phyloP scores from a whole-genome alignment of 2,113 vertebrate species.

The Vulpes ferrilata region DNA sequence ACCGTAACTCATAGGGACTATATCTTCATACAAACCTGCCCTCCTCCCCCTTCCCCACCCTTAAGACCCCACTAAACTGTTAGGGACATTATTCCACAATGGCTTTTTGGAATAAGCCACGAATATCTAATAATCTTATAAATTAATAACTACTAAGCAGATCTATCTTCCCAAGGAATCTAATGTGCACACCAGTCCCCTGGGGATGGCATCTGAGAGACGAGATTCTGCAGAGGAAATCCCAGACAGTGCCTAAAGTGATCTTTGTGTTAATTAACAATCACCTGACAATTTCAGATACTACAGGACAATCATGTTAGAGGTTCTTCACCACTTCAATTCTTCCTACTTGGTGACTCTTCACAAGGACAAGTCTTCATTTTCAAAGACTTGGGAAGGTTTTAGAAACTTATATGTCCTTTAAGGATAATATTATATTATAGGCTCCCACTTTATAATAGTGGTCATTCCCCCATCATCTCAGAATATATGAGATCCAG shows the following conservation, averaged over 20 bases:
- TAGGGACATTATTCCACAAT: background rate
- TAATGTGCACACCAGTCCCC: background rate
- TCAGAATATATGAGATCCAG: background rate
- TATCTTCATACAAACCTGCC: background rate
- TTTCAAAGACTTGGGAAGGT: constrained; percentile 5
- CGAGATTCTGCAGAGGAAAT: background rate
- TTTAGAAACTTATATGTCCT: background rate
- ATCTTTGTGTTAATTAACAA: background rate
- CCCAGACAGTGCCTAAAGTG: background rate
- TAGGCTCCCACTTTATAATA: background rate
- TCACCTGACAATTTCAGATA: background rate
- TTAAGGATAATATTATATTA: background rate
- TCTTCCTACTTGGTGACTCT: background rate
- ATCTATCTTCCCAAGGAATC: background rate
- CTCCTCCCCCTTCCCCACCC: background rate
- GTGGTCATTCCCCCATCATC: background rate
- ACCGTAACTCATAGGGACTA: background rate
- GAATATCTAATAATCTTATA: background rate
- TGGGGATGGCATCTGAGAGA: background rate
- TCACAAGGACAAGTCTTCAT: constrained; percentile 11
- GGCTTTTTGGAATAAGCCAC: background rate
- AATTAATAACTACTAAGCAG: background rate
- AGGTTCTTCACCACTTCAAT: background rate
- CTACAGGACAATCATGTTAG: background rate
- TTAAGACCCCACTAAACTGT: background rate